Conservation (phyloP, 2,888 invertebrate species). For the Lissonota sp. region DNA sequence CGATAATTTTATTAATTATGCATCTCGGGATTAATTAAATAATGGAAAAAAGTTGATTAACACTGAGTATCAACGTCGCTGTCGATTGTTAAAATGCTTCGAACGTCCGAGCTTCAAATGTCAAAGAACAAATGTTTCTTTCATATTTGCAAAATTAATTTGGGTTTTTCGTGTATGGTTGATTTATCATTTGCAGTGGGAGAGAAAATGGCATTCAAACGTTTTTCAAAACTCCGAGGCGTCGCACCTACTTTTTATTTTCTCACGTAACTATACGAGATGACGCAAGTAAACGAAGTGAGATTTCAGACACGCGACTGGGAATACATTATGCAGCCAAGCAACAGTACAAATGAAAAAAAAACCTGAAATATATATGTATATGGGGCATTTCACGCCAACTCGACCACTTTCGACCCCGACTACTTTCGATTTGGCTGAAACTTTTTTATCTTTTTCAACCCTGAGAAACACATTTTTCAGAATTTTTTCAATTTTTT, state of each 20-base stretch:
- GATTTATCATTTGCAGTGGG: background rate
- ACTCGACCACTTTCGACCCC: too few species aligned
- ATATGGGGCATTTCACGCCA: background rate
- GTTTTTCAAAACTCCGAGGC: background rate
- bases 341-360: conserved; percentile 7
- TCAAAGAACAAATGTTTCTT: background rate
- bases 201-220: conserved; percentile 13
- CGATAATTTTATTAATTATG: conserved; percentile 21
- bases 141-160: background rate
- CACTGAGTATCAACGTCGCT: too few species aligned
- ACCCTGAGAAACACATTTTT: too few species aligned
- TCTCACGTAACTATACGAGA: background rate
- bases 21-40: conserved; percentile 19
- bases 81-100: too few species aligned
- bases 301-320: conserved; percentile 19
- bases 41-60: too few species aligned
- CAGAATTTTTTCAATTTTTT: too few species aligned
- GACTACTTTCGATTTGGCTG: too few species aligned
- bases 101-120: too few species aligned
- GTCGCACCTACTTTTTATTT: background rate
- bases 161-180: too few species aligned
- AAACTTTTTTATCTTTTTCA: too few species aligned
- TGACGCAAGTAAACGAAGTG: conserved; percentile 23
- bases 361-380: conserved; percentile 2
- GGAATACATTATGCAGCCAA: conserved; percentile 14